Conservation (phyloP, 2,797 vertebrate species). For the Holocentrus rufus region DNA sequence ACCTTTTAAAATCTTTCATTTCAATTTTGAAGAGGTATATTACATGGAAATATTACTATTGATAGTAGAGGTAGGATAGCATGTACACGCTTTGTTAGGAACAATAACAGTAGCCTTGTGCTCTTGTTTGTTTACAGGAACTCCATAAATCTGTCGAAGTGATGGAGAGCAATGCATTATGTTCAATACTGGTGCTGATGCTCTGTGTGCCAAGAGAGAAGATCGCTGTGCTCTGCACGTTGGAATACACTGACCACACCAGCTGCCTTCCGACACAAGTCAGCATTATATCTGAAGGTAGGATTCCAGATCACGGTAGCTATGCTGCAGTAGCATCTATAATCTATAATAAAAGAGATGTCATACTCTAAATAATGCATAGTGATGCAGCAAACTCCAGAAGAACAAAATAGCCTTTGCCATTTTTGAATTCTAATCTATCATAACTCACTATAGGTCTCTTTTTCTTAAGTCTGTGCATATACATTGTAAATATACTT, state of each 20-base stretch:
- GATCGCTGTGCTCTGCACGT: constrained; percentile 68
- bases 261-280: constrained; percentile 83
- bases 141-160: constrained; percentile 77
- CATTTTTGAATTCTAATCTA: too few species aligned
- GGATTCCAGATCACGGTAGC: not conserved
- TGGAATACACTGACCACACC: constrained; percentile 83
- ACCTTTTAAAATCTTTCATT: too few species aligned
- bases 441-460: too few species aligned
- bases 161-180: constrained; percentile 86
- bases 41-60: too few species aligned
- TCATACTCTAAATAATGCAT: not conserved
- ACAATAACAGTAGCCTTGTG: not conserved
- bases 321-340: not conserved
- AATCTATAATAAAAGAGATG: not conserved
- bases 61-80: too few species aligned
- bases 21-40: too few species aligned
- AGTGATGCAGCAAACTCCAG: too few species aligned
- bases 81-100: too few species aligned
- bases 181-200: constrained; percentile 82
- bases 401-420: too few species aligned
- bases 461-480: too few species aligned
- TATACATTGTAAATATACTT: too few species aligned
- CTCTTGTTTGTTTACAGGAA: constrained; percentile 72
- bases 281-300: constrained; percentile 80
- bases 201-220: constrained; percentile 59